Percentiles rank a stretch among this genome's conserved stretches.
phyloP scores from a whole-genome alignment of 2,888 invertebrate genomes.

The Microplitis manilae region DNA sequence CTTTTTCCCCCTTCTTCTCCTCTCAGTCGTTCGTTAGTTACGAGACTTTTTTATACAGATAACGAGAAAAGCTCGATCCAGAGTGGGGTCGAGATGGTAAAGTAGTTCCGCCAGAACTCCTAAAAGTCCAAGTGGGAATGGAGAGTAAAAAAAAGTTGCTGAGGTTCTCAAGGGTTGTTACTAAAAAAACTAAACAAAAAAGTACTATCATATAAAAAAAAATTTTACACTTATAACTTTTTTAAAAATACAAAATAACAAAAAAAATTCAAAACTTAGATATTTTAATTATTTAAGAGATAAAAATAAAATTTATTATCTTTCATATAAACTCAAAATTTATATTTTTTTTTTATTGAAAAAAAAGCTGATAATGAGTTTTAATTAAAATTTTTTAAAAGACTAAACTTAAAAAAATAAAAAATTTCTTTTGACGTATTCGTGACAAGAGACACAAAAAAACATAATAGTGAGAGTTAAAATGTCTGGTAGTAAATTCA shows the following conservation, averaged over 20 bases:
- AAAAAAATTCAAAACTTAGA: background rate
- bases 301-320: no score
- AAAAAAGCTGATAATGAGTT: no score
- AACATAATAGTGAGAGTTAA: no score
- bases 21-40: slow-evolving; percentile 33
- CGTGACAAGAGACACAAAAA: no score
- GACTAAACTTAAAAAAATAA: no score
- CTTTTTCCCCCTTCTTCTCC: no score
- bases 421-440: no score
- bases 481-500: no score
- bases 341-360: no score
- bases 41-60: slow-evolving; percentile 32
- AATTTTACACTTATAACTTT: slow-evolving; percentile 1
- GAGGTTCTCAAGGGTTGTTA: slow-evolving; percentile 28
- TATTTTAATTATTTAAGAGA: no score
- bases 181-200: slow-evolving; percentile 10
- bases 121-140: slow-evolving; percentile 28
- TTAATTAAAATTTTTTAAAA: no score
- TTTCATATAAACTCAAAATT: no score
- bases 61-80: slow-evolving; percentile 28
- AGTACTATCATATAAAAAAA: background rate
- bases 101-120: slow-evolving; percentile 20
- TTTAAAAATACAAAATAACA: background rate
- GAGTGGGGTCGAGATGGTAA: slow-evolving; percentile 9
- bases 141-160: slow-evolving; percentile 21